A percentile compares a stretch with the other conserved stretches of the same genome.
These are phyloP conservation scores for Yponomeuta malinellus DNA, from an alignment of 2,888 invertebrate genomes.

Conservation along the genomic window DNA sequence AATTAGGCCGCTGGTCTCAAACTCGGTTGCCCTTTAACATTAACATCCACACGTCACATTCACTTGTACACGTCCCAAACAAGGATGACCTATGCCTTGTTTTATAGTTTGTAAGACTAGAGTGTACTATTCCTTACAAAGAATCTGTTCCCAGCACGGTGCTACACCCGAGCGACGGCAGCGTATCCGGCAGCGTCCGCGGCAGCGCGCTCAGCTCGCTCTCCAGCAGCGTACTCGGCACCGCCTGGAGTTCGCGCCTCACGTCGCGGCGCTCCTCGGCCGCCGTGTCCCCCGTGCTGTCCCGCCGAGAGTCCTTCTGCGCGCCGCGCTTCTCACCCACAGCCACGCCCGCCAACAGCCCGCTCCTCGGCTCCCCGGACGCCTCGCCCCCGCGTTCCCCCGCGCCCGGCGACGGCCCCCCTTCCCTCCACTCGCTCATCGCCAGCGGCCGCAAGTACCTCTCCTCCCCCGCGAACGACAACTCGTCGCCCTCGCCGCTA, in stretches of 20 bases:
- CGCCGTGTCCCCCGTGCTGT: constrained; percentile 73
- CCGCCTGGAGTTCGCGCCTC: constrained; percentile 80
- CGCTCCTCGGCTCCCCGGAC: constrained; percentile 78
- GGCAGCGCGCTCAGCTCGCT: constrained; percentile 77
- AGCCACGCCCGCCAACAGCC: constrained; percentile 92
- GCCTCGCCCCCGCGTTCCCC: constrained; percentile 71
- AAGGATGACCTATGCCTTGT: no score
- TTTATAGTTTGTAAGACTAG: no score
- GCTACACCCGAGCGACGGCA: constrained; percentile 91
- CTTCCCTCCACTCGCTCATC: constrained; percentile 70
- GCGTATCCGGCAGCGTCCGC: constrained; percentile 79
- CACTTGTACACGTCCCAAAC: no score
- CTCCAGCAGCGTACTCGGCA: constrained; percentile 62
- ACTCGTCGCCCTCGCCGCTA: constrained; percentile 77
- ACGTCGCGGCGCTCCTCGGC: constrained; percentile 74
- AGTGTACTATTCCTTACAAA: no score
- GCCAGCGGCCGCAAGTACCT: constrained; percentile 72
- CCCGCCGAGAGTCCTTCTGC: constrained; percentile 84
- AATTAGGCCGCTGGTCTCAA: no score
- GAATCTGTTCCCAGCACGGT: constrained; percentile 78
- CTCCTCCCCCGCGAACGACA: constrained; percentile 74
- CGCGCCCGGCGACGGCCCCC: constrained; percentile 79
- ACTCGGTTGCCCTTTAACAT: no score
- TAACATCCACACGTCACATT: no score
- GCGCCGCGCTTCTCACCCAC: constrained; percentile 87